Conservation (phyloP, 2,113 vertebrate species). For the Anhinga rufa region DNA sequence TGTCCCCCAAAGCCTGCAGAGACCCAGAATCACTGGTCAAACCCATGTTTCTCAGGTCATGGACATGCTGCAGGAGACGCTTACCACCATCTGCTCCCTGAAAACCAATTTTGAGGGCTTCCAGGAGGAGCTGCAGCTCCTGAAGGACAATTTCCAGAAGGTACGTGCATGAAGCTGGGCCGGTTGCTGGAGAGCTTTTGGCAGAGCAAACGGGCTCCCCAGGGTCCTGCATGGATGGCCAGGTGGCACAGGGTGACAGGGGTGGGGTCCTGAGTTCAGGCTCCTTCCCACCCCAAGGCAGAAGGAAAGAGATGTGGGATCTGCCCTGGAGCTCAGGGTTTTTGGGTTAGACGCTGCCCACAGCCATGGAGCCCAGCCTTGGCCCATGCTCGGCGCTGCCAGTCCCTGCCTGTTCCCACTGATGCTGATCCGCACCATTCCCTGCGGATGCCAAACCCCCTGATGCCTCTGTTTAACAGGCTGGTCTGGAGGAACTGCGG, state of each 20-base stretch:
- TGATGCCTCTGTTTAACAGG: neutral
- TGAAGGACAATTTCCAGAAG: conserved; percentile 13
- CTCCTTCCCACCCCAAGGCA: neutral
- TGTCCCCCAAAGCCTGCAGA: accelerated
- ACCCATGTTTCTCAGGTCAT: neutral
- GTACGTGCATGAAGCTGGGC: neutral
- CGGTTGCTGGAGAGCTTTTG: neutral
- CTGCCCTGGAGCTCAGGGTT: neutral
- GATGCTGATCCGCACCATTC: too few species aligned
- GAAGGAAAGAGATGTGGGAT: neutral
- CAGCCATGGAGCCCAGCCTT: neutral
- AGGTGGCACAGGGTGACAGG: neutral
- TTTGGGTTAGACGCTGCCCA: neutral
- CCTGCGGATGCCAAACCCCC: neutral
- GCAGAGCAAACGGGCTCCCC: neutral
- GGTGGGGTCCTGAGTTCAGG: neutral
- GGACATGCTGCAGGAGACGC: conserved; percentile 52
- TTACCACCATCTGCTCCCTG: conserved; percentile 9
- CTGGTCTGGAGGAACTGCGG: neutral
- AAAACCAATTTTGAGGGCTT: neutral
- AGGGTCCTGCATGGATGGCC: neutral
- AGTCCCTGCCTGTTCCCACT: neutral
- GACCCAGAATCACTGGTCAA: neutral
- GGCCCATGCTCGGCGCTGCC: neutral
- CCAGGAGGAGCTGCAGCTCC: conserved; percentile 31